Evolutionary conservation across 2,888 invertebrate genomes (phyloP), one percentile per base, ranked within the genome.

Genomic region (Eupithecia insigniata): DNA sequence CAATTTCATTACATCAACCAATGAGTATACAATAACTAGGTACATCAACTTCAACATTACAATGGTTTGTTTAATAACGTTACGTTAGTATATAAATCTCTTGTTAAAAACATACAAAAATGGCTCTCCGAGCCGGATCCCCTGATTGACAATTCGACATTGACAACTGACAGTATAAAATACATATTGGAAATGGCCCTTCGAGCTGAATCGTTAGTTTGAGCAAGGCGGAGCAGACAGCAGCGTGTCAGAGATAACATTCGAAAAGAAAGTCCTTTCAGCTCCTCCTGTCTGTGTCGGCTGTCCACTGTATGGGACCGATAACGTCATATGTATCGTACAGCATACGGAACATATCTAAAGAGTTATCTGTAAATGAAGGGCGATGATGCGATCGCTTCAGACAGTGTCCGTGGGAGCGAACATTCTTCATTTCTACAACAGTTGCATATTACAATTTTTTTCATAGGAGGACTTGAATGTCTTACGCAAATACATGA

Each of bases 261-360:
- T 51, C 8, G 70, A 46, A 64, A 61, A 61, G 71, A 55, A 68
- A 70, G 46, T 72, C 62, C 62, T 66, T 74, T 74, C 68, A 60
- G 39, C 58, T 43, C 61, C 22, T 26, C 18, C 26, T 28, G 61
- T 68, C 60, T 43, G 60, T 36, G 58, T 55, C 69, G 58, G 67
- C 64, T 73, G 73, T 67, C 67, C 55, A 36, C 30, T 30, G 60
- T 22, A 30, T 34, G 34, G 22, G 34, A 62, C 62, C 12, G 73
- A 65, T 67, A 58, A 30, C 43, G 66, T 62, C 68, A 55, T 62
- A n/a, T 28, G 58, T 68, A 60, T 30, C 18, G 60, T 30, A 30
- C 60, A 30, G 30, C 28, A 10, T 46, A 46, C 46, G 4, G 22
- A 8, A 51, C 51, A 12, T 22, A 22, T 51, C 51, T 51, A 51